phyloP scores from a whole-genome alignment of 92 coral and sea anemone species.

The Porites rus region DNA sequence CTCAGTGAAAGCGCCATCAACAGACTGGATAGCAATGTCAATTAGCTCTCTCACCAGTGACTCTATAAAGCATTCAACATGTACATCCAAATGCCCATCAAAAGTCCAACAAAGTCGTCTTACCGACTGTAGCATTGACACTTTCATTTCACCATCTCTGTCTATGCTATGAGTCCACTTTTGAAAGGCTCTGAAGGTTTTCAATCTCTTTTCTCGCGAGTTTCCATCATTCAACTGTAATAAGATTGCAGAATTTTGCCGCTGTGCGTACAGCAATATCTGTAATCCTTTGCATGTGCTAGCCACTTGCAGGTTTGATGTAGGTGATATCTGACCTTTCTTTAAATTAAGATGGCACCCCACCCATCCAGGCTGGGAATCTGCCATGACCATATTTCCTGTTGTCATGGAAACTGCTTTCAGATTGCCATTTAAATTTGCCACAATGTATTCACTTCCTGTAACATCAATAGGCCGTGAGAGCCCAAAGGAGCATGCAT shows the following conservation, averaged over 20 bases:
- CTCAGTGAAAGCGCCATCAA: constrained; percentile 59
- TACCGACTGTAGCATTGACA: constrained; percentile 44
- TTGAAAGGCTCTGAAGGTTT: constrained; percentile 69
- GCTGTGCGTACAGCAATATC: constrained; percentile 62
- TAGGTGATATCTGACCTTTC: constrained; percentile 60
- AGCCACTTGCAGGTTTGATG: constrained; percentile 70
- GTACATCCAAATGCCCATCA: constrained; percentile 51
- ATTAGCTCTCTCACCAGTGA: constrained; percentile 65
- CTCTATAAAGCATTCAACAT: constrained; percentile 72
- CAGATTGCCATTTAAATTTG: constrained; percentile 66
- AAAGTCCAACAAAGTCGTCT: constrained; percentile 50
- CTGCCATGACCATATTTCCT: constrained; percentile 76
- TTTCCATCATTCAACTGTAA: constrained; percentile 74
- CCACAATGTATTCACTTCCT: constrained; percentile 74
- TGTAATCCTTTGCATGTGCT: constrained; percentile 58
- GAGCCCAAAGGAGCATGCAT: constrained; percentile 68
- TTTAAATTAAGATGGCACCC: constrained; percentile 75
- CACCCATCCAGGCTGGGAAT: constrained; percentile 68
- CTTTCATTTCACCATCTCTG: constrained; percentile 1
- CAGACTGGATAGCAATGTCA: constrained; percentile 69
- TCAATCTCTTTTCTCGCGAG: constrained; percentile 21
- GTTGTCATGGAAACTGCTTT: constrained; percentile 83
- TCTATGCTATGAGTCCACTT: constrained; percentile 15
- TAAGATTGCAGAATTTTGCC: constrained; percentile 58
- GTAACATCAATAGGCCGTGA: constrained; percentile 72